phyloP scores from a whole-genome alignment of 2,113 vertebrate genomes.

The Morone chrysops region DNA sequence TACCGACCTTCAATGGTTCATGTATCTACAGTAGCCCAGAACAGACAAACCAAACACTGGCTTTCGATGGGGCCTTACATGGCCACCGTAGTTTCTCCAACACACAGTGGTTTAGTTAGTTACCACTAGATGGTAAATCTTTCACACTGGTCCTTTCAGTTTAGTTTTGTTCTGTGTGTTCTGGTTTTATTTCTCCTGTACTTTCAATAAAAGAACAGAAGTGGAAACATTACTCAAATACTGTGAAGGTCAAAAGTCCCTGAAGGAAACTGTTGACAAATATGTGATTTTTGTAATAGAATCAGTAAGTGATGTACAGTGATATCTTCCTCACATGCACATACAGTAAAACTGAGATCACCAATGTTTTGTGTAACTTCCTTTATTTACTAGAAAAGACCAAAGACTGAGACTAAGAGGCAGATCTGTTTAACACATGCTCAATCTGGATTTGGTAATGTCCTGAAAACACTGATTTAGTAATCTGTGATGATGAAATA shows the following conservation, averaged over 20 bases:
- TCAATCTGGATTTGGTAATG: background rate
- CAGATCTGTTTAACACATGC: background rate
- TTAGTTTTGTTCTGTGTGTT: background rate
- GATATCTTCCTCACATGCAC: background rate
- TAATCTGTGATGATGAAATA: background rate
- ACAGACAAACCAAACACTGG: too few species aligned
- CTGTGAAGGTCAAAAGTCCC: background rate
- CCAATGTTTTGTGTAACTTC: background rate
- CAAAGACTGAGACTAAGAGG: background rate
- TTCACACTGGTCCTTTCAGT: too few species aligned
- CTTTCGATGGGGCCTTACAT: too few species aligned
- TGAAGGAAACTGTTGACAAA: background rate
- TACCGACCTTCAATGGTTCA: too few species aligned
- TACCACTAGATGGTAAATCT: too few species aligned
- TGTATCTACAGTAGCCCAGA: too few species aligned
- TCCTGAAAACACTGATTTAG: too few species aligned
- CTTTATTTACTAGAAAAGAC: background rate
- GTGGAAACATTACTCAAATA: background rate
- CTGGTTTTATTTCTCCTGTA: background rate
- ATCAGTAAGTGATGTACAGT: background rate
- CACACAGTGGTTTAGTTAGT: too few species aligned
- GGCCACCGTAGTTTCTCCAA: too few species aligned
- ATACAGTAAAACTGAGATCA: constrained; percentile 1
- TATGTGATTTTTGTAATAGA: background rate
- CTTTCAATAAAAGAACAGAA: background rate